phyloP scores from a whole-genome alignment of 2,888 invertebrate species.

The Saturnia japonica region DNA sequence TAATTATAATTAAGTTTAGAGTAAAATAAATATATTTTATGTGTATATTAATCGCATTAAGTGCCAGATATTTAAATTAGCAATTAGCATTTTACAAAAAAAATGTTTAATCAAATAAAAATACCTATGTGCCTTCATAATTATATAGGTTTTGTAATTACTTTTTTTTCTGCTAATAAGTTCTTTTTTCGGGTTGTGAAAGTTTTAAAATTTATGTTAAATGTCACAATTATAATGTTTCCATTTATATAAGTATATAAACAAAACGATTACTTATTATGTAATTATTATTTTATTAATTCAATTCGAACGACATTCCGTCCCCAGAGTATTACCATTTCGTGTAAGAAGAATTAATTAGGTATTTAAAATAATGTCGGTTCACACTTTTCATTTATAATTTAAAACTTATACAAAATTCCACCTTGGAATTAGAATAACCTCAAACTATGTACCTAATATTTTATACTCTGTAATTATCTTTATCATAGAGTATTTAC shows the following conservation, averaged over 20 bases:
- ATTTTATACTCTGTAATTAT: neutral
- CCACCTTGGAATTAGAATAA: neutral
- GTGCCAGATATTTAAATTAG: conserved; percentile 38
- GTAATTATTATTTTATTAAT: conserved; percentile 34
- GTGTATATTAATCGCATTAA: conserved; percentile 27
- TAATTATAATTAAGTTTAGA: neutral
- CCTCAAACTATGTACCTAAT: neutral
- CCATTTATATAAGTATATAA: conserved; percentile 24
- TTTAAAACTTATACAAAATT: neutral
- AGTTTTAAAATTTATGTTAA: conserved; percentile 43
- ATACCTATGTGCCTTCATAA: conserved; percentile 24
- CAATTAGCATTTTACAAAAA: conserved; percentile 24
- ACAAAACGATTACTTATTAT: conserved; percentile 35
- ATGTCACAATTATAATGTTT: conserved; percentile 48
- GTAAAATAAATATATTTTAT: conserved; percentile 12
- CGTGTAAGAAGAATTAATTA: conserved; percentile 32
- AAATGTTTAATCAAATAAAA: conserved; percentile 24
- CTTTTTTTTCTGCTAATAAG: conserved; percentile 20
- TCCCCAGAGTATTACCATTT: conserved; percentile 72
- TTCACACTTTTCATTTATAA: conserved; percentile 20
- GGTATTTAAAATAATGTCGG: conserved; percentile 25
- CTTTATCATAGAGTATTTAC: neutral
- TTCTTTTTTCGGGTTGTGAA: conserved; percentile 58
- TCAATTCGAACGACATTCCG: conserved; percentile 56
- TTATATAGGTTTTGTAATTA: conserved; percentile 19